phyloP scores from a whole-genome alignment of 2,888 invertebrate species.

The Orthosia gothica region DNA sequence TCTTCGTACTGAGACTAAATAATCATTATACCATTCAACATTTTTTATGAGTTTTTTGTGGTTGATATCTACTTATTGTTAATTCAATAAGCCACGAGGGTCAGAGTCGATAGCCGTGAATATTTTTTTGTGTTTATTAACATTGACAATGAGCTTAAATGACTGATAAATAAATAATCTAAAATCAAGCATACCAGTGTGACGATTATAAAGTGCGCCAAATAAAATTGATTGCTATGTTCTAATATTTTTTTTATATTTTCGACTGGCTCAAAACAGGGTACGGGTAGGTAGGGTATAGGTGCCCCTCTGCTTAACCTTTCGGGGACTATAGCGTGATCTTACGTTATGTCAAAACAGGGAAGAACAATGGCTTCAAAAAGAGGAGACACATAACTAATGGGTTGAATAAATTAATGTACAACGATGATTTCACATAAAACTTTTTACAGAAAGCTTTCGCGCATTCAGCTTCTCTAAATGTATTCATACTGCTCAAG shows the following conservation, averaged over 20 bases:
- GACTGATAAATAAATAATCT: slow-evolving; percentile 1
- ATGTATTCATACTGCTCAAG: slow-evolving; percentile 3
- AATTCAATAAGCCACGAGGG: slow-evolving; percentile 36
- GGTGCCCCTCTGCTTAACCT: too few relatives aligned
- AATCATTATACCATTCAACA: neutral
- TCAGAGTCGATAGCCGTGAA: slow-evolving; percentile 43
- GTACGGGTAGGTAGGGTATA: too few relatives aligned
- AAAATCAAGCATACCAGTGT: neutral
- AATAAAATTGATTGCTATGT: neutral
- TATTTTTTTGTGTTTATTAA: slow-evolving; percentile 29
- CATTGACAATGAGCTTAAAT: slow-evolving; percentile 15
- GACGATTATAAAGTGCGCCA: neutral
- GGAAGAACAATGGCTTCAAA: neutral
- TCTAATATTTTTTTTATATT: neutral
- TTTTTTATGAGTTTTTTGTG: slow-evolving; percentile 1
- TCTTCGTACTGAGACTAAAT: neutral
- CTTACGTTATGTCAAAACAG: neutral
- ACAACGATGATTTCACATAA: neutral
- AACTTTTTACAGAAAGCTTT: neutral
- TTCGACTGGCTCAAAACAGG: neutral
- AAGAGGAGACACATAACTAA: neutral
- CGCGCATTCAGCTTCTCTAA: neutral
- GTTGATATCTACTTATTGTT: slow-evolving; percentile 12
- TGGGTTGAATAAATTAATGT: neutral
- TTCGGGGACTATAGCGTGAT: too few relatives aligned